Conservation (phyloP, 2,888 invertebrate genomes). For the Acrobasis consociella region DNA sequence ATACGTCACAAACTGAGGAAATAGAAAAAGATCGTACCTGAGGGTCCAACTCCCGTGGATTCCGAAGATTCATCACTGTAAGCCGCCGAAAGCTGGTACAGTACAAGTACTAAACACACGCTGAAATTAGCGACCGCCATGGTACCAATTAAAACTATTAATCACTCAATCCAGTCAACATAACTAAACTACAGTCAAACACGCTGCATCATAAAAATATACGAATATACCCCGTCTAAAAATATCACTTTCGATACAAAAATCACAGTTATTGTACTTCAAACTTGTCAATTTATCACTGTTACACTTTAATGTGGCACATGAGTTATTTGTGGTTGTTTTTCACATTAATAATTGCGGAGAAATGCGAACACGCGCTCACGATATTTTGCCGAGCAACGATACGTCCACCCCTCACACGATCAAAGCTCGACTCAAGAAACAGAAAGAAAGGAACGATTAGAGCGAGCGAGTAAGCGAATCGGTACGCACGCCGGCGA, state of each 20-base stretch:
- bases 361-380: slow-evolving; percentile 57
- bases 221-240: slow-evolving; percentile 50
- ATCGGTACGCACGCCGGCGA: slow-evolving; percentile 39
- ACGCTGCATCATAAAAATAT: slow-evolving; percentile 52
- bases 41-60: slow-evolving; percentile 63
- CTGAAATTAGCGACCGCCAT: slow-evolving; percentile 75
- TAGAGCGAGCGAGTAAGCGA: slow-evolving; percentile 47
- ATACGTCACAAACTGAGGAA: too few relatives aligned
- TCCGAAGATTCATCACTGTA: slow-evolving; percentile 70
- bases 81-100: slow-evolving; percentile 65
- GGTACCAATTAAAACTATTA: slow-evolving; percentile 61
- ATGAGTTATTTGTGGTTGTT: slow-evolving; percentile 34
- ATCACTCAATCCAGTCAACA: slow-evolving; percentile 60
- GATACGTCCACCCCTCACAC: slow-evolving; percentile 33
- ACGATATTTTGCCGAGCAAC: slow-evolving; percentile 34
- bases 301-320: slow-evolving; percentile 38
- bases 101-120: slow-evolving; percentile 66
- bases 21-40: slow-evolving; percentile 52
- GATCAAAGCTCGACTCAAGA: slow-evolving; percentile 54
- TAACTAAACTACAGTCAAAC: slow-evolving; percentile 43
- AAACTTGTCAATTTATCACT: slow-evolving; percentile 31
- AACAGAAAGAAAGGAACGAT: slow-evolving; percentile 31
- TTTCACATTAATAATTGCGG: slow-evolving; percentile 42
- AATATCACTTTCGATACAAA: slow-evolving; percentile 44
- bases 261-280: slow-evolving; percentile 39